A percentile compares a stretch with the other conserved stretches of the same genome.
phyloP scores from a whole-genome alignment of 2,113 vertebrate species.

The Stictonetta naevosa region DNA sequence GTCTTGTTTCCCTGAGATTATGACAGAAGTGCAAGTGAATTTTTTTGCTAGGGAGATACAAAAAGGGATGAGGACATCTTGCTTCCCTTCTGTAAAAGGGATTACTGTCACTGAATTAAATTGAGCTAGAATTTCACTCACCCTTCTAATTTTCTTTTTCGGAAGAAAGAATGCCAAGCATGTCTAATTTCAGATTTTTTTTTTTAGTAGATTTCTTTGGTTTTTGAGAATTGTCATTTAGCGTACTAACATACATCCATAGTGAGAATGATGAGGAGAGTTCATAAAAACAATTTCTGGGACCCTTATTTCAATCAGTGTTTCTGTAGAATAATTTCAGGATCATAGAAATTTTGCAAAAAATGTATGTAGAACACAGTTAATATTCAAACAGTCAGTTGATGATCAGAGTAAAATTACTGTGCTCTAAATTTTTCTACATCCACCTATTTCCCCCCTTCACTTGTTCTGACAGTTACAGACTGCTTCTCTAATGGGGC shows the following conservation, averaged over 20 bases:
- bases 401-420: constrained; percentile 63
- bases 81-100: background rate
- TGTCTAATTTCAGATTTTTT: background rate
- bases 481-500: constrained; percentile 75
- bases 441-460: constrained; percentile 59
- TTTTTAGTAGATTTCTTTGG: background rate
- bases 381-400: background rate
- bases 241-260: background rate
- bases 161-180: background rate
- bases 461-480: constrained; percentile 76
- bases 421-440: constrained; percentile 66
- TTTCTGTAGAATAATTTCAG: background rate
- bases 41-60: background rate
- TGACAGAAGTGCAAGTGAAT: background rate
- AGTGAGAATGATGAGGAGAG: background rate
- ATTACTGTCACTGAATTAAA: background rate
- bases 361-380: background rate
- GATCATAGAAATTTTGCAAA: background rate
- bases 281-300: background rate
- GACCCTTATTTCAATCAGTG: background rate
- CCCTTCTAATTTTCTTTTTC: background rate
- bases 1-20: background rate
- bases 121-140: background rate
- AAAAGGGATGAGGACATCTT: background rate
- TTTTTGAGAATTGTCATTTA: background rate